Conservation (phyloP, 2,113 vertebrate genomes). For the Rhadina sibilatrix region DNA sequence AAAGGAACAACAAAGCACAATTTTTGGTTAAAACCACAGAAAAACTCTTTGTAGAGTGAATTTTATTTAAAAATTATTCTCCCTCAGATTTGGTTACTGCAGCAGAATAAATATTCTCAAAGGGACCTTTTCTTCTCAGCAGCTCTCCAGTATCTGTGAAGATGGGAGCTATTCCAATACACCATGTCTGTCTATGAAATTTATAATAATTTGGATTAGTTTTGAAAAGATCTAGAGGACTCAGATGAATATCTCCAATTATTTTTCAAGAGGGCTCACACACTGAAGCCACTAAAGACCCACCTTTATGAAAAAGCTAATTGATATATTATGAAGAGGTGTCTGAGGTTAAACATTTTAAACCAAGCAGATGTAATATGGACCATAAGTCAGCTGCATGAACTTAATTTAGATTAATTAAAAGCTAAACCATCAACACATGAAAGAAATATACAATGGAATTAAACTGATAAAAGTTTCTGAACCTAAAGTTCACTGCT, state of each 20-base stretch:
- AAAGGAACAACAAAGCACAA: neutral
- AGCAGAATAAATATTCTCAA: neutral
- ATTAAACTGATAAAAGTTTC: neutral
- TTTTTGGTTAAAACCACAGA: neutral
- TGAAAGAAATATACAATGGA: neutral
- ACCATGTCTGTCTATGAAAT: neutral
- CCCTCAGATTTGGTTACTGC: neutral
- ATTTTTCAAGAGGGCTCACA: neutral
- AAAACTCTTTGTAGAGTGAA: neutral
- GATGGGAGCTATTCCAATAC: neutral
- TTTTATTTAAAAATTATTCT: neutral
- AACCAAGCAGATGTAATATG: neutral
- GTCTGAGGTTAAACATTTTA: neutral
- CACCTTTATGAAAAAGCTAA: neutral
- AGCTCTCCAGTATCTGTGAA: neutral
- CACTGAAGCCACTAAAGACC: neutral
- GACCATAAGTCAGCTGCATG: neutral
- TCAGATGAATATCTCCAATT: neutral
- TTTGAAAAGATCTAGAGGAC: constrained; percentile 4
- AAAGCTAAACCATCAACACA: neutral
- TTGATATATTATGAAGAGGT: neutral
- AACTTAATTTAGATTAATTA: neutral
- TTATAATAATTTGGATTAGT: neutral
- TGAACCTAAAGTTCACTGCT: neutral
- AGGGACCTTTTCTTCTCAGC: neutral